Percentiles rank a stretch among this genome's conserved stretches.
Conservation (phyloP, 2,113 vertebrate species). For the Capricornis sumatraensis region DNA sequence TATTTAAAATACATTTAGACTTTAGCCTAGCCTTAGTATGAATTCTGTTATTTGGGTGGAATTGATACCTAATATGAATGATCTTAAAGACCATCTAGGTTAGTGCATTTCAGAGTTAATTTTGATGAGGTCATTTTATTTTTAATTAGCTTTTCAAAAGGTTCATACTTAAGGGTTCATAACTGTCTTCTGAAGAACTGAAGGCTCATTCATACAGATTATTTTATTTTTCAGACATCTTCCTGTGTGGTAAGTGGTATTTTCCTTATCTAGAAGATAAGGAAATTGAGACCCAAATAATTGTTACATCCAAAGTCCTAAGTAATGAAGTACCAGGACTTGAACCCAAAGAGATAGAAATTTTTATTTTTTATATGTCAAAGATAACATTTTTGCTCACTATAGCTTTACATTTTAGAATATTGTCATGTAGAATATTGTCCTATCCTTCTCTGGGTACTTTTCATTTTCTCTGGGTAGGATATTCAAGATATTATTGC, state of each 20-base stretch:
- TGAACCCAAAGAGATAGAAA: neutral
- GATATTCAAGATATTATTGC: neutral
- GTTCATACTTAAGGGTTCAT: slow-evolving; percentile 57
- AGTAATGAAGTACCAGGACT: neutral
- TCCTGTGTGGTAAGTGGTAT: slow-evolving; percentile 47
- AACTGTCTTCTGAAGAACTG: slow-evolving; percentile 49
- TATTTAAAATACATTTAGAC: neutral
- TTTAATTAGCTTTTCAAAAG: slow-evolving; percentile 61
- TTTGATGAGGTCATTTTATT: slow-evolving; percentile 61
- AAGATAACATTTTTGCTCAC: neutral
- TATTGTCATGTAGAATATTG: neutral
- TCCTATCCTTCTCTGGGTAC: neutral
- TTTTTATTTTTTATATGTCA: neutral
- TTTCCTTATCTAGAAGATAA: slow-evolving; percentile 45
- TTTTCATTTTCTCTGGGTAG: neutral
- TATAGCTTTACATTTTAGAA: neutral
- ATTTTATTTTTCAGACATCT: slow-evolving; percentile 53
- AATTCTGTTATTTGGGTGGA: slow-evolving; percentile 1
- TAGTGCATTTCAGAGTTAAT: slow-evolving; percentile 23
- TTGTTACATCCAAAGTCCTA: neutral
- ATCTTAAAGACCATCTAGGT: neutral
- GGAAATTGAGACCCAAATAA: slow-evolving; percentile 25
- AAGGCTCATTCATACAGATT: slow-evolving; percentile 51
- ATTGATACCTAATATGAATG: slow-evolving; percentile 2
- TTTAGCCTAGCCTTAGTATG: neutral